phyloP scores from a whole-genome alignment of 2,888 invertebrate genomes.

The Ophion ellenae region DNA sequence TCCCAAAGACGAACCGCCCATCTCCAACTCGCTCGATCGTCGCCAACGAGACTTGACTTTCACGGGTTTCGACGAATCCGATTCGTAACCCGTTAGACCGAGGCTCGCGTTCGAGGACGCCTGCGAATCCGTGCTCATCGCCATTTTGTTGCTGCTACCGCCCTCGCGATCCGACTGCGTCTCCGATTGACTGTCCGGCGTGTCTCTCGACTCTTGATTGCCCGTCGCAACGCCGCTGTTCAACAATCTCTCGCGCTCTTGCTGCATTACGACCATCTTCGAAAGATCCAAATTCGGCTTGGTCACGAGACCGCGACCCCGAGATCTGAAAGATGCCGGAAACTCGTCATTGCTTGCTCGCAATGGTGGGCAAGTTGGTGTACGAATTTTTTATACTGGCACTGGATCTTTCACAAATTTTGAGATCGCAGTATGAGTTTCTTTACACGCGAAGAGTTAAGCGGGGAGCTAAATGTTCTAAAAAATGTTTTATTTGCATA shows the following conservation, averaged over 20 bases:
- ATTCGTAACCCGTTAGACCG: slow-evolving; percentile 78
- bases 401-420: background rate
- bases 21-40: slow-evolving; percentile 90
- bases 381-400: background rate
- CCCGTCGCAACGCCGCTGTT: slow-evolving; percentile 64
- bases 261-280: slow-evolving; percentile 70
- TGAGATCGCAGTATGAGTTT: background rate
- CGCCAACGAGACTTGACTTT: slow-evolving; percentile 93
- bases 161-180: slow-evolving; percentile 80
- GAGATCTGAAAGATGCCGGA: slow-evolving; percentile 73
- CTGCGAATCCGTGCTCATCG: slow-evolving; percentile 72
- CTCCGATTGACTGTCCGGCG: slow-evolving; percentile 77
- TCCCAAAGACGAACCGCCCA: slow-evolving; percentile 82
- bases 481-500: no score
- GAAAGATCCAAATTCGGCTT: slow-evolving; percentile 77
- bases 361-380: background rate
- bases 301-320: slow-evolving; percentile 81
- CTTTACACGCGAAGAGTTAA: no score
- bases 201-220: slow-evolving; percentile 74
- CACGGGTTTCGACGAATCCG: slow-evolving; percentile 87
- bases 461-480: no score
- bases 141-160: slow-evolving; percentile 74
- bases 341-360: background rate
- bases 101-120: slow-evolving; percentile 73
- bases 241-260: slow-evolving; percentile 75